Evolutionary conservation across 1,140 invertebrate genomes (phyloP).

Genomic region (Dryas iulia): DNA sequence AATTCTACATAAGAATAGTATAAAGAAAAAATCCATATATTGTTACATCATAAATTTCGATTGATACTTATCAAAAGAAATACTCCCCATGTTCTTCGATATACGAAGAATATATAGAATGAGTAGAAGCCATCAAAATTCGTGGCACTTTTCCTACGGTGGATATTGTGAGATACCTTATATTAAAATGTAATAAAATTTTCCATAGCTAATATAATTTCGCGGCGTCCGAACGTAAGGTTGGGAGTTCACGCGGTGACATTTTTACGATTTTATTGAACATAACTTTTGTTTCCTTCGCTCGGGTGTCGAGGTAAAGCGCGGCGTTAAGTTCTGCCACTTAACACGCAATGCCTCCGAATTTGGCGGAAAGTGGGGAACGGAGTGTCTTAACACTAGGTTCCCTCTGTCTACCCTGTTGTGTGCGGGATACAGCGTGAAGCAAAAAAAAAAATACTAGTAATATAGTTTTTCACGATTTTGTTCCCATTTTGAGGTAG

Average conservation of each 20-base stretch:
- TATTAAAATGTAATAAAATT: slow-evolving; percentile 76
- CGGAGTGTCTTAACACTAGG: too few relatives aligned
- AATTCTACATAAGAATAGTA: slow-evolving; percentile 39
- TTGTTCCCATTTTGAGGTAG: too few relatives aligned
- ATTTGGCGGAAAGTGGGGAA: too few relatives aligned
- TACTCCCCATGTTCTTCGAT: slow-evolving; percentile 36
- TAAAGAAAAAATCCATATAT: slow-evolving; percentile 40
- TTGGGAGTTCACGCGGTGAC: slow-evolving; percentile 30
- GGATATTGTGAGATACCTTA: slow-evolving; percentile 70
- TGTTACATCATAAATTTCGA: slow-evolving; percentile 48
- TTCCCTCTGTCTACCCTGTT: too few relatives aligned
- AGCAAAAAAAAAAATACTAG: too few relatives aligned
- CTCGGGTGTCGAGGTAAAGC: too few relatives aligned
- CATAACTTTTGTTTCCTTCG: slow-evolving; percentile 30
- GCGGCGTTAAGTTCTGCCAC: too few relatives aligned
- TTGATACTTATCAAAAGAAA: slow-evolving; percentile 57
- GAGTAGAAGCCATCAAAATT: slow-evolving; percentile 61
- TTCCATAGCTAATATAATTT: slow-evolving; percentile 67
- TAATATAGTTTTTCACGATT: too few relatives aligned
- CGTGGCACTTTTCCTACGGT: slow-evolving; percentile 51
- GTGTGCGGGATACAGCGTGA: too few relatives aligned
- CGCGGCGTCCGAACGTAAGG: slow-evolving; percentile 47
- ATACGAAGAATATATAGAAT: slow-evolving; percentile 29
- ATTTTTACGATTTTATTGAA: slow-evolving; percentile 26
- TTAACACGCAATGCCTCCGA: too few relatives aligned